These are phyloP conservation scores for Epizoanthus rinbou DNA, from an alignment of 92 coral and sea anemone genomes.

Conservation along the genomic window DNA sequence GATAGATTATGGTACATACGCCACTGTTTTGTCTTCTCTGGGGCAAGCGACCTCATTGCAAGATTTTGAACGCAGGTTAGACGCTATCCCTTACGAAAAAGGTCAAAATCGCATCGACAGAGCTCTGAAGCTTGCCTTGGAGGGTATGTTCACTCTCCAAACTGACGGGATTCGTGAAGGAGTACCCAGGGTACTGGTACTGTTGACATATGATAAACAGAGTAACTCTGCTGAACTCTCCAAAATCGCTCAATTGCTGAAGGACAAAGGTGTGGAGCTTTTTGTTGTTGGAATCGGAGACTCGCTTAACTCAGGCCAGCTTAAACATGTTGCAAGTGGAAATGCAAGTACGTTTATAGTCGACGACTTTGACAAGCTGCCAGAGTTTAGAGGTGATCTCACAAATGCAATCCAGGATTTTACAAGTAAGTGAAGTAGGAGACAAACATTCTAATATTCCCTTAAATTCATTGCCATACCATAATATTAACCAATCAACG, in stretches of 20 bases:
- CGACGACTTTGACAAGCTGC: conserved; percentile 1
- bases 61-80: conserved; percentile 28
- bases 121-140: conserved; percentile 17
- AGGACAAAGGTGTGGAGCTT: background rate
- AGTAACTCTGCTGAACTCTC: background rate
- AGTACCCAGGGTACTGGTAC: conserved; percentile 21
- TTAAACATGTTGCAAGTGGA: conserved; percentile 14
- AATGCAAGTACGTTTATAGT: conserved; percentile 5
- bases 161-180: conserved; percentile 15
- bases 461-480: too few relatives aligned
- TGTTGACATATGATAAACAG: conserved; percentile 31
- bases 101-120: conserved; percentile 35
- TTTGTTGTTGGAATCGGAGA: conserved; percentile 22
- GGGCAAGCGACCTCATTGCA: conserved; percentile 15
- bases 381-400: conserved; percentile 18
- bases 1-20: conserved; percentile 27
- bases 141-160: background rate
- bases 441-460: too few relatives aligned
- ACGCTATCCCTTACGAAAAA: conserved; percentile 19
- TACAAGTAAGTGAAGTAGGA: conserved; percentile 26
- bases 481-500: too few relatives aligned
- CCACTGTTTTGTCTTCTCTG: conserved; percentile 3
- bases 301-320: conserved; percentile 9
- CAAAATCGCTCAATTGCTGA: background rate
- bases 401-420: conserved; percentile 13